These are phyloP conservation scores for Numida meleagris DNA, from an alignment of 2,113 vertebrate genomes.

Conservation along the genomic window DNA sequence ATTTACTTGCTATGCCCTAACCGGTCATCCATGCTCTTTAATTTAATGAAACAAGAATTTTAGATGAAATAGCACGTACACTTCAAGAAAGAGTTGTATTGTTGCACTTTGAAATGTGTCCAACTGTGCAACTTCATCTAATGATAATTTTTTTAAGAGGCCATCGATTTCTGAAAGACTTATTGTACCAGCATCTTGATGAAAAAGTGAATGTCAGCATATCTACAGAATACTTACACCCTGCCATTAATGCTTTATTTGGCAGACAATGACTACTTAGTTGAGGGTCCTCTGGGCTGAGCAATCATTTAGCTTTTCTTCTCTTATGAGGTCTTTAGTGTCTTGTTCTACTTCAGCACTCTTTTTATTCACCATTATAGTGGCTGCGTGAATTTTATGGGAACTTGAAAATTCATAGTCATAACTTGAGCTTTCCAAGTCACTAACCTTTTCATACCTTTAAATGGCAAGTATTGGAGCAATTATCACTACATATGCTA, in stretches of 20 bases:
- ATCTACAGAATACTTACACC: slow-evolving; percentile 84
- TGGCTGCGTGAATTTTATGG: slow-evolving; percentile 84
- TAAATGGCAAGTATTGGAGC: slow-evolving; percentile 60
- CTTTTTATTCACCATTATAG: slow-evolving; percentile 86
- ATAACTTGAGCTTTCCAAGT: slow-evolving; percentile 77
- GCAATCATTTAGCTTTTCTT: slow-evolving; percentile 86
- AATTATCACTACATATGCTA: slow-evolving; percentile 54
- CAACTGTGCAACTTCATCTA: slow-evolving; percentile 87
- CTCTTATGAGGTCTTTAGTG: slow-evolving; percentile 85
- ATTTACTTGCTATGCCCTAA: slow-evolving; percentile 82
- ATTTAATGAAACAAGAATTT: slow-evolving; percentile 88
- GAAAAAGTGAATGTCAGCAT: slow-evolving; percentile 85
- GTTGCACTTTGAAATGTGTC: slow-evolving; percentile 87
- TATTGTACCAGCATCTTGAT: slow-evolving; percentile 83
- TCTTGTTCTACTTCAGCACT: slow-evolving; percentile 87
- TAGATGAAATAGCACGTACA: slow-evolving; percentile 84
- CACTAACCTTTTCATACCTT: slow-evolving; percentile 79
- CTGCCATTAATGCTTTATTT: slow-evolving; percentile 87
- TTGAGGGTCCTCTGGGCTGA: slow-evolving; percentile 82
- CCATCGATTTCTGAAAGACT: slow-evolving; percentile 85
- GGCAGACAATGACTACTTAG: slow-evolving; percentile 87
- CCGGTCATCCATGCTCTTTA: slow-evolving; percentile 83
- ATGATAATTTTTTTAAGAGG: slow-evolving; percentile 86
- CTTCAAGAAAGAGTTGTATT: slow-evolving; percentile 86
- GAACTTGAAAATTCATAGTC: slow-evolving; percentile 82